These are phyloP conservation scores for Otolemur crassicaudatus DNA, from an alignment of 2,797 vertebrate species.

Conservation along the genomic window DNA sequence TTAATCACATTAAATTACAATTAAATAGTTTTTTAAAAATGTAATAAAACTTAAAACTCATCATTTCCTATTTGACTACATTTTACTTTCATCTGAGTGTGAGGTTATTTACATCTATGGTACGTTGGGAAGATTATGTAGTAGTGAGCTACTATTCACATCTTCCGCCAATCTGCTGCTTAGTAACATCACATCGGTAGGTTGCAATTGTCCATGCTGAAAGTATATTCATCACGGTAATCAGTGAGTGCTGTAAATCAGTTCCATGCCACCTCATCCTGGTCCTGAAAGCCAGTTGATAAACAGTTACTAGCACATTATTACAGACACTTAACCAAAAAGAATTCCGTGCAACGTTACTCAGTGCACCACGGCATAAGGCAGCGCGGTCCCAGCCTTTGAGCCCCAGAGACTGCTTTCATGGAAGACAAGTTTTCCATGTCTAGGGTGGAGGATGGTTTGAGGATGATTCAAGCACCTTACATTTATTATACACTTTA, in stretches of 20 bases:
- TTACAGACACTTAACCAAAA: background rate
- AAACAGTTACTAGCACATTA: background rate
- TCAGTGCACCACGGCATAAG: too few relatives aligned
- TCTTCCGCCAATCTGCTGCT: background rate
- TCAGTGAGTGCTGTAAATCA: background rate
- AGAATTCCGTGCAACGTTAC: rapidly evolving
- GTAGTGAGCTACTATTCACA: rapidly evolving
- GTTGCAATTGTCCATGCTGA: background rate
- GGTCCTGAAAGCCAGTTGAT: background rate
- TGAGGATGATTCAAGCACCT: too few relatives aligned
- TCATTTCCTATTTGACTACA: background rate
- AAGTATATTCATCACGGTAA: background rate
- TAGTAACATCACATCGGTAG: background rate
- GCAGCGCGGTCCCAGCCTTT: too few relatives aligned
- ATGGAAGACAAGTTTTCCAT: too few relatives aligned
- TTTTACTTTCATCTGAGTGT: background rate
- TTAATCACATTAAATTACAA: background rate
- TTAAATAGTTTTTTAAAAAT: slow-evolving; percentile 56
- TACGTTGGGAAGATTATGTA: background rate
- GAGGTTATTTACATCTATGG: background rate
- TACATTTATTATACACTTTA: too few relatives aligned
- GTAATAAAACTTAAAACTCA: slow-evolving; percentile 24
- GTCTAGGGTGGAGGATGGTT: too few relatives aligned
- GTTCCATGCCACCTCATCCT: background rate
- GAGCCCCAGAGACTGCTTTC: too few relatives aligned